phyloP scores from a whole-genome alignment of 1,140 invertebrate species.

The Diachasma alloeum region DNA sequence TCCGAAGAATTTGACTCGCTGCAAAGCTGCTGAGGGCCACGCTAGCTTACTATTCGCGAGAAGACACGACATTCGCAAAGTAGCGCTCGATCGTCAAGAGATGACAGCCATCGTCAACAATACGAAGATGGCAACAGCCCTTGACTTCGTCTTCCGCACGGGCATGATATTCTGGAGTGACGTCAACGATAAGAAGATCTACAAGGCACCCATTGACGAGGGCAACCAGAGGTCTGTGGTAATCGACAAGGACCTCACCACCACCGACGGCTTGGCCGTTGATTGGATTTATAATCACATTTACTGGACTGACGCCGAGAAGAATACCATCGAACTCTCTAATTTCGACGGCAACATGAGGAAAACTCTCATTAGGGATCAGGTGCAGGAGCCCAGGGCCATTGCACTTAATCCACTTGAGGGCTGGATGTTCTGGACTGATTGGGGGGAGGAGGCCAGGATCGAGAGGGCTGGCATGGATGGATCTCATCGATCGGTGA shows the following conservation, averaged over 20 bases:
- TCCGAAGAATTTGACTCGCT: conserved; percentile 81
- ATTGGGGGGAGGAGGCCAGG: conserved; percentile 91
- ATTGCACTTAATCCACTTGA: conserved; percentile 96
- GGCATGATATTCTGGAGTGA: conserved; percentile 97
- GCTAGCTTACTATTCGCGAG: conserved; percentile 85
- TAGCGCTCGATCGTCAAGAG: conserved; percentile 87
- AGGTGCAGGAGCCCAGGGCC: conserved; percentile 91
- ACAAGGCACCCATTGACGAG: conserved; percentile 91
- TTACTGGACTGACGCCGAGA: conserved; percentile 95
- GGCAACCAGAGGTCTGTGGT: conserved; percentile 84
- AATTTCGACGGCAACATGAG: conserved; percentile 90
- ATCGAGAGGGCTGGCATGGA: conserved; percentile 97
- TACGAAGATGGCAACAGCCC: conserved; percentile 84
- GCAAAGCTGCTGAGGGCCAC: conserved; percentile 88
- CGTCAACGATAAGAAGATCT: conserved; percentile 87
- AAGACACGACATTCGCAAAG: conserved; percentile 87
- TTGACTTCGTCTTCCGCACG: conserved; percentile 90
- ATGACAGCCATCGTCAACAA: conserved; percentile 90
- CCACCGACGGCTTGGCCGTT: conserved; percentile 92
- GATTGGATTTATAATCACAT: conserved; percentile 97
- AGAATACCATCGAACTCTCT: conserved; percentile 89
- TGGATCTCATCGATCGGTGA: conserved; percentile 79
- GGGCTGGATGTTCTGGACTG: conserved; percentile 97
- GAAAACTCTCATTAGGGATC: conserved; percentile 84
- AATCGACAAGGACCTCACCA: conserved; percentile 83